These are phyloP conservation scores for Nesometra sesokonis DNA, from an alignment of 35 echinoderm and acorn worm genomes.

Conservation along the genomic window DNA sequence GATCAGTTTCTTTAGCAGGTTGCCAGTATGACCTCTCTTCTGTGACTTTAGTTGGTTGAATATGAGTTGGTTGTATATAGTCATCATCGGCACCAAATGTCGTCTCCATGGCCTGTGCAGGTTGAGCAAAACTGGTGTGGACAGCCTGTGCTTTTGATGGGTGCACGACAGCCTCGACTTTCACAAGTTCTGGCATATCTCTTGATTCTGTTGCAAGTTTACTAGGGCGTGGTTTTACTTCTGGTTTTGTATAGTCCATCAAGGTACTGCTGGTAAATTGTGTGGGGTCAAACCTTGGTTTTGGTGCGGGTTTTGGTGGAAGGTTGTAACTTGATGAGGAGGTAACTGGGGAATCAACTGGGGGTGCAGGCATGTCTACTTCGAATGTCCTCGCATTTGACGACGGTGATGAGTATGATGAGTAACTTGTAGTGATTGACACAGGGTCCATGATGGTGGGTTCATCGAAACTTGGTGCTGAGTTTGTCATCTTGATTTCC, in stretches of 20 bases:
- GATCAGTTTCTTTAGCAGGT: not conserved
- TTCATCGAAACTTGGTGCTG: not conserved
- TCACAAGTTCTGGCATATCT: not conserved
- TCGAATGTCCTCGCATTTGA: not conserved
- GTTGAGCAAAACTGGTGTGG: not conserved
- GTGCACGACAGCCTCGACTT: not conserved
- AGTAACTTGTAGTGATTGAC: not conserved
- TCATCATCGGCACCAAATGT: not conserved
- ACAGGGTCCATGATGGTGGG: not conserved
- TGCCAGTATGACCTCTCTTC: not conserved
- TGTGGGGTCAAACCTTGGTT: not conserved
- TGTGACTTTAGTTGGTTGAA: not conserved
- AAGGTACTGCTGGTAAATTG: not conserved
- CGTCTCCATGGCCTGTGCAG: not conserved
- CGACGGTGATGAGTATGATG: not conserved
- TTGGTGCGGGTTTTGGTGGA: constrained; percentile 11
- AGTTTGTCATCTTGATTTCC: not conserved
- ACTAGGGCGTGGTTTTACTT: not conserved
- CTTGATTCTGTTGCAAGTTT: not conserved
- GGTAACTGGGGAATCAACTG: constrained; percentile 18
- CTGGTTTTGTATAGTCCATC: not conserved
- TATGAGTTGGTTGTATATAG: not conserved
- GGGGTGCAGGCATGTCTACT: not conserved
- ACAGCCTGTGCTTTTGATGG: not conserved
- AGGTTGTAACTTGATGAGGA: not conserved